Base-by-base conservation (phyloP, 2,113 vertebrate species). In the Atlantisia rogersi region DNA sequence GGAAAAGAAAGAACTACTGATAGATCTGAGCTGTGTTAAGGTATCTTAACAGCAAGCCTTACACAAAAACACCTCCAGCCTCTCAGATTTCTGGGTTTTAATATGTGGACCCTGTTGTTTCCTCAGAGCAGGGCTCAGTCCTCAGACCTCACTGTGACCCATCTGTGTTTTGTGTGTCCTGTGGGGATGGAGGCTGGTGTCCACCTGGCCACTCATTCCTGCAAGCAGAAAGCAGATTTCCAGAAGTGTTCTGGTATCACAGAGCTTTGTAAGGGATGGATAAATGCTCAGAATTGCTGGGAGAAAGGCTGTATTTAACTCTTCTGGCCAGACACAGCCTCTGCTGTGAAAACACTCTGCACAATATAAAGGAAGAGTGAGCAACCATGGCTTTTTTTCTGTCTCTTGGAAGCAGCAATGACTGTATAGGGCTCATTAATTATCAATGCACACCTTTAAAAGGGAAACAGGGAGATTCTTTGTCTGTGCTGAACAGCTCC, bases 241-340 rank as follows among this genome's bases (percentile, higher is more conserved):
- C 25, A 6, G 2, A 82, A 44, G 28, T 2, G 11, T n/a, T 32
- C 67, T 37, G 40, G 10, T 18, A 6, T 14, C 17, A 32, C 17
- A 32, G 63, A 63, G 63, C 68, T 86, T 52, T 28, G 6, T 24
- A 44, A 77, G n/a, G 16, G 37, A 11, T 3, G 50, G 63, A 12
- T 32, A 25, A 58, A 85, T 22, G 15, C 44, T 56, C 35, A 35
- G n/a, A 55, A 6, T 4, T 46, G n/a, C 31, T 48, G 37, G 64
- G 39, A 37, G 32, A 40, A 42, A 12, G 32, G 32, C 46, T 82
- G 63, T 79, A 7, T 71, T 88, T 69, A 78, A 24, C 13, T 86
- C 31, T 19, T 56, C 59, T 55, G 32, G 20, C 46, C 50, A 58
- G 15, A 2, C 53, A 1, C 0, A 0, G 10, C 19, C 29, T 39